Conservation (phyloP, 2,888 invertebrate genomes). For the Resseliella maxima region DNA sequence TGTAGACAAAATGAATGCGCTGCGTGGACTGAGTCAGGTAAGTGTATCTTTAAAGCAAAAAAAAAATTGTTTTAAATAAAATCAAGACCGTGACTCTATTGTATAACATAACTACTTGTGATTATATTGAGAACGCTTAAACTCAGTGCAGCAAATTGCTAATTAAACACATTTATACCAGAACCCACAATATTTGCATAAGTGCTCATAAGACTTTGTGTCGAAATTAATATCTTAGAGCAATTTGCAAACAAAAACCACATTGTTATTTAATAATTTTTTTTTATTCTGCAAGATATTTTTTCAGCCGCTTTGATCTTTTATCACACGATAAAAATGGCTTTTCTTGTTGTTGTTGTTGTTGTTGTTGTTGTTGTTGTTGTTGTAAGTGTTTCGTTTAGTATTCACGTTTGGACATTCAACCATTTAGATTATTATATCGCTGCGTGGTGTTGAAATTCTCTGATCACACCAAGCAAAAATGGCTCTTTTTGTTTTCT, state of each 20-base stretch:
- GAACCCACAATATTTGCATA: conserved; percentile 37
- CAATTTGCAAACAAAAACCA: not conserved
- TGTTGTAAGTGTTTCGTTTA: not conserved
- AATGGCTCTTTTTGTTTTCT: not conserved
- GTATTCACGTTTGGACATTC: not conserved
- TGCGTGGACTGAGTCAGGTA: conserved; percentile 52
- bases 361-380: too few relatives aligned
- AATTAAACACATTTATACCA: conserved; percentile 39
- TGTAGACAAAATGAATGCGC: conserved; percentile 14
- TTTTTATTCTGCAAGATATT: not conserved
- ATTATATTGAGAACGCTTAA: not conserved
- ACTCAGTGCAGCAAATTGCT: not conserved
- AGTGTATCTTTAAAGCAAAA: not conserved
- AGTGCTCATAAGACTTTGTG: conserved; percentile 2
- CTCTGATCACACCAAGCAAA: not conserved
- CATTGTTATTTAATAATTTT: not conserved
- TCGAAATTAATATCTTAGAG: conserved; percentile 8
- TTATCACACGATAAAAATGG: not conserved
- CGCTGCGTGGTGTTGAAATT: not conserved
- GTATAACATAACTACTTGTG: not conserved
- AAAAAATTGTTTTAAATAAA: not conserved
- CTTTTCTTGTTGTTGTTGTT: too few relatives aligned
- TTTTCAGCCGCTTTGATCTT: conserved; percentile 37
- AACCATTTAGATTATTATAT: not conserved
- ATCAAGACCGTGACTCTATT: conserved; percentile 16